phyloP scores from a whole-genome alignment of 2,113 vertebrate species.

The Scopus umbretta region DNA sequence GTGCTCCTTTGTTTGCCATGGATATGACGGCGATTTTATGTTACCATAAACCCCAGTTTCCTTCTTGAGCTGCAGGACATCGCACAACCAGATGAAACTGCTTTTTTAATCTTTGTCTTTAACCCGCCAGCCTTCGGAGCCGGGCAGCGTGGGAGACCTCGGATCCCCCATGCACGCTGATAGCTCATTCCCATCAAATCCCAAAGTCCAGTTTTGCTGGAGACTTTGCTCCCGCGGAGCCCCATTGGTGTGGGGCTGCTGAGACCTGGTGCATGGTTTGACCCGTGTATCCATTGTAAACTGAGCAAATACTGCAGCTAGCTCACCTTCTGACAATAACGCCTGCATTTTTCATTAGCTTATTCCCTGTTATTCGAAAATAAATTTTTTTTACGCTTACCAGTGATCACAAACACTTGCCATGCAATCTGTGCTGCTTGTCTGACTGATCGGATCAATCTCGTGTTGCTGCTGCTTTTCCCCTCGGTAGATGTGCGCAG shows the following conservation, averaged over 20 bases:
- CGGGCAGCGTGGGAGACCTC: background rate
- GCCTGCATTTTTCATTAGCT: background rate
- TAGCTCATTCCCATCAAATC: background rate
- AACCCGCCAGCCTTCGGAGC: background rate
- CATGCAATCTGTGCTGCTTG: background rate
- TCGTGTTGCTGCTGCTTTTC: background rate
- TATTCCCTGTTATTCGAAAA: background rate
- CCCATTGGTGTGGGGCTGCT: rapidly evolving
- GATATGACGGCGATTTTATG: rapidly evolving
- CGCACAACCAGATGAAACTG: no score
- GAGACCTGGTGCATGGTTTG: background rate
- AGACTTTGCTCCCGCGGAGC: background rate
- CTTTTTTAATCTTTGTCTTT: background rate
- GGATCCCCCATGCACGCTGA: rapidly evolving
- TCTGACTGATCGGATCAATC: no score
- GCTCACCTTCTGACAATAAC: background rate
- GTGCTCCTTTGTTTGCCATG: background rate
- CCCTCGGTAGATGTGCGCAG: rapidly evolving
- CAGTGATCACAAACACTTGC: rapidly evolving
- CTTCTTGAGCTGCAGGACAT: background rate
- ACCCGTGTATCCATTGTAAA: background rate
- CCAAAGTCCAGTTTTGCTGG: background rate
- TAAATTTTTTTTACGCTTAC: background rate
- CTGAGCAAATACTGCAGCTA: no score
- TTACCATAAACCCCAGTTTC: background rate